Percentiles rank a stretch among this genome's conserved stretches.
Evolutionary conservation across 2,888 invertebrate genomes (phyloP).

Genomic region (Bembecia ichneumoniformis): DNA sequence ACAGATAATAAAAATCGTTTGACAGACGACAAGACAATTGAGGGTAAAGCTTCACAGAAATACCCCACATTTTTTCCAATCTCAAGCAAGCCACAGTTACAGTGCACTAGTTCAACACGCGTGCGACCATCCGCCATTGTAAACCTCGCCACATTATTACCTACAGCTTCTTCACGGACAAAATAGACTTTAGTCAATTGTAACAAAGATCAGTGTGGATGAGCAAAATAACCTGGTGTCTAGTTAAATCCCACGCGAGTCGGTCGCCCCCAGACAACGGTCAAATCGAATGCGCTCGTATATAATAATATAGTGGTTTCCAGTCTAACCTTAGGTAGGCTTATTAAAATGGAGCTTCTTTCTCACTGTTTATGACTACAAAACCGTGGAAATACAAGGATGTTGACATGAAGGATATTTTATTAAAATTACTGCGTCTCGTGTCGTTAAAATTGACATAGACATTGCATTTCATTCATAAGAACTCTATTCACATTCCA

Average conservation of each 20-base stretch:
- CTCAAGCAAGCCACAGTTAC: conserved; percentile 44
- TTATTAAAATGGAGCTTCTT: no score
- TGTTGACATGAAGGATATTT: no score
- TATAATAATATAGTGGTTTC: conserved; percentile 4
- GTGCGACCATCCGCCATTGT: conserved; percentile 53
- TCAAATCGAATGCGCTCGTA: conserved; percentile 15
- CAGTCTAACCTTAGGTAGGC: background rate
- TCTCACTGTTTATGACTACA: no score
- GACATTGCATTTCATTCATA: no score
- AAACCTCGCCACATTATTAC: conserved; percentile 18
- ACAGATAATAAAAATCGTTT: no score
- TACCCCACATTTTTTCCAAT: conserved; percentile 8
- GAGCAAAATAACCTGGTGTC: background rate
- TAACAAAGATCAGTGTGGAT: conserved; percentile 13
- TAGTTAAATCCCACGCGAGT: conserved; percentile 28
- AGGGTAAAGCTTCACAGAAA: no score
- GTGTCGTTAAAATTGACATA: no score
- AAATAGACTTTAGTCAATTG: conserved; percentile 19
- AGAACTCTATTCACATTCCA: no score
- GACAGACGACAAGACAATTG: no score
- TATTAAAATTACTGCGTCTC: no score
- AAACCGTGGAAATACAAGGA: no score
- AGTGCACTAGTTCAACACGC: conserved; percentile 54
- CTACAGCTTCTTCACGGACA: conserved; percentile 6
- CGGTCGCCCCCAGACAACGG: conserved; percentile 29